phyloP scores from a whole-genome alignment of 2,113 vertebrate genomes.

The Petroica traversi region DNA sequence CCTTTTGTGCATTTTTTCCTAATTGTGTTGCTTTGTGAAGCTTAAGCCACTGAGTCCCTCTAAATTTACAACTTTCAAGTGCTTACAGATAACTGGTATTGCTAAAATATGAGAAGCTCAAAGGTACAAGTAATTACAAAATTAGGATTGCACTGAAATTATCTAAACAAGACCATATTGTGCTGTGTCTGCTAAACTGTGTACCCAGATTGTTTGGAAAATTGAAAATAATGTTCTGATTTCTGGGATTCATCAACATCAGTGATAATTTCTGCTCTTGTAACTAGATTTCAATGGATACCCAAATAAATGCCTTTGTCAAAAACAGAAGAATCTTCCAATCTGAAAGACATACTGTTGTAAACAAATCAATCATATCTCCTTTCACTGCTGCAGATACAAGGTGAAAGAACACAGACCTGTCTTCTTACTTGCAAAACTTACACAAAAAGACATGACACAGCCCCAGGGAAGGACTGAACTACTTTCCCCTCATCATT shows the following conservation, averaged over 20 bases:
- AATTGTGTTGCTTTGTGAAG: not conserved
- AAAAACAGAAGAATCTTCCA: not conserved
- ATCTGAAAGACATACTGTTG: not conserved
- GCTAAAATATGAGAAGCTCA: not conserved
- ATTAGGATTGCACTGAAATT: not conserved
- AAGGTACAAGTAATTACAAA: not conserved
- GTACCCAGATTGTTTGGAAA: not conserved
- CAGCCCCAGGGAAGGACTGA: not conserved
- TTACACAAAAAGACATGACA: not conserved
- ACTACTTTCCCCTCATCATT: not conserved
- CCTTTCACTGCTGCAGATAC: not conserved
- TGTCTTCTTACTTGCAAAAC: not conserved
- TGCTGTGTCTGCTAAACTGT: not conserved
- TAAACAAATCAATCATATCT: conserved; percentile 19
- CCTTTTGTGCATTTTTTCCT: not conserved
- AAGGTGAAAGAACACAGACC: not conserved
- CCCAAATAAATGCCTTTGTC: not conserved
- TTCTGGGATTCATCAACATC: not conserved
- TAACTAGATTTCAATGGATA: not conserved
- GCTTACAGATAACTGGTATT: not conserved
- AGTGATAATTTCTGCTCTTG: not conserved
- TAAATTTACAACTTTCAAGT: not conserved
- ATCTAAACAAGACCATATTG: not conserved
- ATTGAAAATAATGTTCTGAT: not conserved
- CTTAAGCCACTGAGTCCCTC: not conserved